phyloP scores from a whole-genome alignment of 2,113 vertebrate species.

The Sminthopsis crassicaudata region DNA sequence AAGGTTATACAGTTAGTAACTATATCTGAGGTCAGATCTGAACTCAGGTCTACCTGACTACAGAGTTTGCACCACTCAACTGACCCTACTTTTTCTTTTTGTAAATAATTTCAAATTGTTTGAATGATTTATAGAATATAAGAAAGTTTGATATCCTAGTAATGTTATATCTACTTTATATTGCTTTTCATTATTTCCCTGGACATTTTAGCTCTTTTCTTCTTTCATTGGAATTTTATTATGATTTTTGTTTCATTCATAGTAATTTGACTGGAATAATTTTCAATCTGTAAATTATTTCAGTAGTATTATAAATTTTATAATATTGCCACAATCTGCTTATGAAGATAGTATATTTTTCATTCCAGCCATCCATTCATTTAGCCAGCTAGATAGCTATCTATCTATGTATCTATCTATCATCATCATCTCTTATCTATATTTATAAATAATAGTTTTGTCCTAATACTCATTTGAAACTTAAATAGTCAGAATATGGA shows the following conservation, averaged over 20 bases:
- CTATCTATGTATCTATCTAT: neutral
- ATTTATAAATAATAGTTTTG: neutral
- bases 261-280: neutral
- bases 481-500: neutral
- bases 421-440: neutral
- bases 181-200: neutral
- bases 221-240: neutral
- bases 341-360: neutral
- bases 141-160: neutral
- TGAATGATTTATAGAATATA: neutral
- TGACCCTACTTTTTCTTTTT: neutral
- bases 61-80: too few relatives aligned
- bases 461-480: neutral
- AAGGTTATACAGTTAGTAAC: too few relatives aligned
- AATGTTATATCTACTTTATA: neutral
- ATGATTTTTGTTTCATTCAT: neutral
- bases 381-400: too few relatives aligned
- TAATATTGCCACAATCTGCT: neutral
- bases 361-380: neutral
- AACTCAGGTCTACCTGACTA: too few relatives aligned
- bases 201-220: neutral
- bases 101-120: neutral
- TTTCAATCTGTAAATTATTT: neutral
- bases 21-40: too few relatives aligned
- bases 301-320: neutral